Evolutionary conservation across 92 coral and sea anemone genomes (phyloP).

Genomic region (Phenganax stokvisi): DNA sequence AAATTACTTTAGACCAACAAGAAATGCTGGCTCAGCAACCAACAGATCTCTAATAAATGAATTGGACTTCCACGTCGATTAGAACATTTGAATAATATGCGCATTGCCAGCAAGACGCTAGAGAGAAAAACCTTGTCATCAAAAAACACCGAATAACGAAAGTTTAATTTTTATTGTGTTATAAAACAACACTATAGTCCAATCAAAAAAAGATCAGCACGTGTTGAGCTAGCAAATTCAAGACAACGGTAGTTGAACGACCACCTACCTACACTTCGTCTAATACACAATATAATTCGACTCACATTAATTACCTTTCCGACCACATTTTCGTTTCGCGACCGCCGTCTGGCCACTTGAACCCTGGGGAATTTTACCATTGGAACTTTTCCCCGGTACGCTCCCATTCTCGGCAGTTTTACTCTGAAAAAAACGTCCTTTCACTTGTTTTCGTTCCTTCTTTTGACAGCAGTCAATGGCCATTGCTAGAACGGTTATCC

Average conservation of each 20-base stretch:
- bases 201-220: background rate
- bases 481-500: conserved; percentile 25
- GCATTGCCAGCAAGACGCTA: no score
- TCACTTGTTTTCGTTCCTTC: background rate
- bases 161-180: background rate
- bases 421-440: conserved; percentile 6
- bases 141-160: background rate
- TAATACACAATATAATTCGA: conserved; percentile 26
- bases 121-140: no score
- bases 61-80: no score
- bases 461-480: conserved; percentile 16
- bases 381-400: conserved; percentile 67
- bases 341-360: conserved; percentile 1
- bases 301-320: conserved; percentile 39
- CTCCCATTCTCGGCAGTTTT: conserved; percentile 45
- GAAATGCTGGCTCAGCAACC: no score
- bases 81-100: no score
- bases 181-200: background rate
- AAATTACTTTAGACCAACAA: no score
- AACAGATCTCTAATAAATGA: no score
- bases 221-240: background rate
- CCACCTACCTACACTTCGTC: background rate
- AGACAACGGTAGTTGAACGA: background rate
- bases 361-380: conserved; percentile 56
- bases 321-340: conserved; percentile 9